Conservation (phyloP, 1,140 invertebrate species). For the Amyelois transitella region DNA sequence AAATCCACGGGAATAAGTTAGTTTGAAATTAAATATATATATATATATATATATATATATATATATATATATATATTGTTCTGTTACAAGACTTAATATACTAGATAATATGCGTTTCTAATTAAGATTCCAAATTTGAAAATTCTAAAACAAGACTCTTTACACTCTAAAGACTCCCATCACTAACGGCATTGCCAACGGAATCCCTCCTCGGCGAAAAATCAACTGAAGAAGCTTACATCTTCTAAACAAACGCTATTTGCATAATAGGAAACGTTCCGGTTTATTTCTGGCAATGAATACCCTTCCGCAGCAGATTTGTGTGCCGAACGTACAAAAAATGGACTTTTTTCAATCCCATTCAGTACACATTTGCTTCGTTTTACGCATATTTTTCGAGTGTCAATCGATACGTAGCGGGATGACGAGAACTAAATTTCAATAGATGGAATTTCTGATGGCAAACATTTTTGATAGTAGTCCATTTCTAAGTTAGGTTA, state of each 20-base stretch:
- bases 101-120: no score
- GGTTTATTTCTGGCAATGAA: constrained; percentile 19
- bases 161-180: no score
- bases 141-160: no score
- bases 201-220: constrained; percentile 22
- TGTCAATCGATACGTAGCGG: background rate
- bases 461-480: background rate
- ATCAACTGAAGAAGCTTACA: constrained; percentile 29
- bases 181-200: constrained; percentile 1
- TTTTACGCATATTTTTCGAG: constrained; percentile 1
- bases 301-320: constrained; percentile 9
- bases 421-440: background rate
- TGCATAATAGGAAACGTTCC: constrained; percentile 34
- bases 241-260: constrained; percentile 42
- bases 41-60: no score
- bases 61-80: no score
- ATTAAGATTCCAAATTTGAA: no score
- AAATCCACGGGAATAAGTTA: no score
- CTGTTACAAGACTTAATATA: no score
- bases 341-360: constrained; percentile 8
- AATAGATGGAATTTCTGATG: background rate
- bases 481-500: no score
- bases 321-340: constrained; percentile 10
- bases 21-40: no score
- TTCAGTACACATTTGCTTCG: background rate